phyloP scores from a whole-genome alignment of 1,140 invertebrate genomes.

The Meloidogyne hapla region DNA sequence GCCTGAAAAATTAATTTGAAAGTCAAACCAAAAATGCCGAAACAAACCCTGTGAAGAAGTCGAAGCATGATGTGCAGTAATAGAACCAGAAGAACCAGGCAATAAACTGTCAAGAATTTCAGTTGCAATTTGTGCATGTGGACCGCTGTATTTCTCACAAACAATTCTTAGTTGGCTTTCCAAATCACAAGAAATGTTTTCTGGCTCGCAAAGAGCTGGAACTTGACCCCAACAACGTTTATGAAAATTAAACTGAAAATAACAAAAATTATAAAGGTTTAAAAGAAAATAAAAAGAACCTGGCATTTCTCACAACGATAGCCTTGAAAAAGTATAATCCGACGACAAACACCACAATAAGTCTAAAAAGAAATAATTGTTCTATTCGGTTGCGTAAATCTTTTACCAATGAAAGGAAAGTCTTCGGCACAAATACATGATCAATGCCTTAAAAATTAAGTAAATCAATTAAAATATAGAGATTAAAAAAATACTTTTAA shows the following conservation, averaged over 20 bases:
- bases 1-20: background rate
- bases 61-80: background rate
- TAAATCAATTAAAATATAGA: background rate
- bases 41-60: background rate
- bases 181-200: slow-evolving; percentile 43
- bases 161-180: slow-evolving; percentile 44
- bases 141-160: slow-evolving; percentile 44
- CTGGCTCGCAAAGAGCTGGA: slow-evolving; percentile 45
- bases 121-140: slow-evolving; percentile 38
- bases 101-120: slow-evolving; percentile 44
- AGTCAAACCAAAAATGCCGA: background rate
- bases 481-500: slow-evolving; percentile 38
- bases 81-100: slow-evolving; percentile 18
- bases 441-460: slow-evolving; percentile 12
- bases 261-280: background rate
- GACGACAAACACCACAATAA: slow-evolving; percentile 46
- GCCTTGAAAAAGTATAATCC: slow-evolving; percentile 49
- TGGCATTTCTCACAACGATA: slow-evolving; percentile 38
- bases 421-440: slow-evolving; percentile 52
- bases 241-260: slow-evolving; percentile 46
- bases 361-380: slow-evolving; percentile 29
- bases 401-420: slow-evolving; percentile 39
- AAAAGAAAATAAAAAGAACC: background rate
- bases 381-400: no score
- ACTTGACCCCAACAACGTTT: slow-evolving; percentile 52